phyloP scores from a whole-genome alignment of 2,888 invertebrate species.

The Drosophila nr. medialis region DNA sequence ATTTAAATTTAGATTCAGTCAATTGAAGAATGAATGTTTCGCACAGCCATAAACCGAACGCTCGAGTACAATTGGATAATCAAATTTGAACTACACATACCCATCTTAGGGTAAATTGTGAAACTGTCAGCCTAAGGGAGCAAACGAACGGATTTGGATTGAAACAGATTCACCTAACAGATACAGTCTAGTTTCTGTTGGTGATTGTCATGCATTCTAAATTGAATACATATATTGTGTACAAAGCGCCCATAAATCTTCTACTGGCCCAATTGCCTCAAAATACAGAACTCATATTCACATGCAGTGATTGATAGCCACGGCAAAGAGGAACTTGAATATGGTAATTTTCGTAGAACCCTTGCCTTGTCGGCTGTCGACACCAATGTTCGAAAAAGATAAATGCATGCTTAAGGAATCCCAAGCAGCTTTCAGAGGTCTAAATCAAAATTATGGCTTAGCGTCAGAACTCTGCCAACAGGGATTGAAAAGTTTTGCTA shows the following conservation, averaged over 20 bases:
- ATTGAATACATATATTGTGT: slow-evolving; percentile 17
- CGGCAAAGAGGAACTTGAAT: slow-evolving; percentile 23
- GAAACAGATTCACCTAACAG: slow-evolving; percentile 23
- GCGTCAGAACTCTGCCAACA: slow-evolving; percentile 45
- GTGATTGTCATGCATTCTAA: slow-evolving; percentile 12
- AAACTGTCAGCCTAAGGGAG: neutral
- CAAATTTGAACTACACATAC: neutral
- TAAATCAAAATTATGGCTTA: slow-evolving; percentile 68
- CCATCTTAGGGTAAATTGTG: neutral
- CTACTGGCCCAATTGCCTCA: slow-evolving; percentile 42
- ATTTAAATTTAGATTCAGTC: slow-evolving; percentile 43
- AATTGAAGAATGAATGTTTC: slow-evolving; percentile 2
- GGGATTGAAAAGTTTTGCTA: slow-evolving; percentile 51
- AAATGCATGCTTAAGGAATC: slow-evolving; percentile 56
- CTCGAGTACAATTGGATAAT: neutral
- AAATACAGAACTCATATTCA: slow-evolving; percentile 58
- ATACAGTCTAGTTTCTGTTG: slow-evolving; percentile 5
- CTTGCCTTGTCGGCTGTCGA: slow-evolving; percentile 40
- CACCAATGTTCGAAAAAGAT: slow-evolving; percentile 54
- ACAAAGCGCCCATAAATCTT: slow-evolving; percentile 44
- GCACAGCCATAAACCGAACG: neutral
- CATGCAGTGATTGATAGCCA: slow-evolving; percentile 56
- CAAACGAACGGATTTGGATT: slow-evolving; percentile 8
- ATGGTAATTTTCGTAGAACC: slow-evolving; percentile 44
- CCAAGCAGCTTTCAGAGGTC: slow-evolving; percentile 48